phyloP scores from a whole-genome alignment of 1,140 invertebrate genomes.

The Zaprionus lachaisei region DNA sequence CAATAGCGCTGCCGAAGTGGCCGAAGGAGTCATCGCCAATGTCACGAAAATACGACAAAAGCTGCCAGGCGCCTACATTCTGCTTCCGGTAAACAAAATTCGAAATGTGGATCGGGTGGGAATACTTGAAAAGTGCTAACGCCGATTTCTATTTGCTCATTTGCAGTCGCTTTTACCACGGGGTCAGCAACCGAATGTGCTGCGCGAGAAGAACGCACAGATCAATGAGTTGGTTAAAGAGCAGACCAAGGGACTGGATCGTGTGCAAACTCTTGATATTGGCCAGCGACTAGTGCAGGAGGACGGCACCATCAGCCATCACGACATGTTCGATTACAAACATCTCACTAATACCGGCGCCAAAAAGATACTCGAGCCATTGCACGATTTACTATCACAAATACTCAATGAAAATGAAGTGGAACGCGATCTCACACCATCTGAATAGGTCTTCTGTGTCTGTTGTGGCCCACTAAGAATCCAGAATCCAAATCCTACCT shows the following conservation, averaged over 20 bases:
- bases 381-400: slow-evolving; percentile 91
- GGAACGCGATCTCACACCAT: slow-evolving; percentile 89
- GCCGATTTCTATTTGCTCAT: slow-evolving; percentile 17
- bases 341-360: slow-evolving; percentile 93
- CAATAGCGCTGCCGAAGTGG: slow-evolving; percentile 91
- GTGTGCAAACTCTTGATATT: slow-evolving; percentile 89
- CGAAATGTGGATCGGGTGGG: background rate
- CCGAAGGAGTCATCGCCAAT: slow-evolving; percentile 92
- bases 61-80: slow-evolving; percentile 91
- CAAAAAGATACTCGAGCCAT: slow-evolving; percentile 92
- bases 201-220: slow-evolving; percentile 90
- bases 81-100: slow-evolving; percentile 90
- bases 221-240: slow-evolving; percentile 90
- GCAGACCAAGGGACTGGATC: slow-evolving; percentile 85
- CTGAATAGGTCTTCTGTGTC: slow-evolving; percentile 86
- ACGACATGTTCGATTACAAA: slow-evolving; percentile 95
- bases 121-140: background rate
- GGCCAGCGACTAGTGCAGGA: slow-evolving; percentile 91
- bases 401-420: slow-evolving; percentile 90
- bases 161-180: slow-evolving; percentile 92
- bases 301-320: slow-evolving; percentile 92
- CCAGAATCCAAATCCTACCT: slow-evolving; percentile 24
- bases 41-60: slow-evolving; percentile 90
- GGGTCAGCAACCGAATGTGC: slow-evolving; percentile 91
- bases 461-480: slow-evolving; percentile 3